These are phyloP conservation scores for Drosophila pseudoobscura DNA, from an alignment of 1,140 invertebrate genomes.

Conservation along the genomic window DNA sequence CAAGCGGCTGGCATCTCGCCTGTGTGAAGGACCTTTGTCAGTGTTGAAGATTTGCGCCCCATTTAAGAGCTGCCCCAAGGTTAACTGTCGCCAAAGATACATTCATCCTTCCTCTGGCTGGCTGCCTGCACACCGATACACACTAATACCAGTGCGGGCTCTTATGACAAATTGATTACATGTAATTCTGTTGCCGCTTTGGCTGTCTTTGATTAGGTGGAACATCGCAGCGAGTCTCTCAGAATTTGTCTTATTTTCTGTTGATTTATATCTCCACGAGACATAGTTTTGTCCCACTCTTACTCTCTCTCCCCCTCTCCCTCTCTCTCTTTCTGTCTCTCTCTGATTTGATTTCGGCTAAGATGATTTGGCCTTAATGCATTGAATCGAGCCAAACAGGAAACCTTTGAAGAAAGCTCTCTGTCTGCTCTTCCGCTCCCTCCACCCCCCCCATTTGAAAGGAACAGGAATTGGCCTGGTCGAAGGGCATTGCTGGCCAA, in stretches of 20 bases:
- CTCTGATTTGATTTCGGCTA: slow-evolving; percentile 48
- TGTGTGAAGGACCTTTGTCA: background rate
- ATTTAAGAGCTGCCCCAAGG: slow-evolving; percentile 34
- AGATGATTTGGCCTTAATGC: slow-evolving; percentile 59
- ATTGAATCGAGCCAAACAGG: slow-evolving; percentile 63
- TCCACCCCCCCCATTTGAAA: slow-evolving; percentile 12
- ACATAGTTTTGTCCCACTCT: slow-evolving; percentile 27
- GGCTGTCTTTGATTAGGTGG: slow-evolving; percentile 47
- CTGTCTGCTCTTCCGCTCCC: background rate
- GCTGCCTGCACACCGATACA: slow-evolving; percentile 2
- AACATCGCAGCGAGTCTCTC: slow-evolving; percentile 3
- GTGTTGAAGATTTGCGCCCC: slow-evolving; percentile 43
- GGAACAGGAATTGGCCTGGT: slow-evolving; percentile 39
- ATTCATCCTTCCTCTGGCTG: background rate
- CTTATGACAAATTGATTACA: slow-evolving; percentile 66
- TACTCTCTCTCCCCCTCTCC: background rate
- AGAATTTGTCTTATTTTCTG: slow-evolving; percentile 54
- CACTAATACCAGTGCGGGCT: slow-evolving; percentile 19
- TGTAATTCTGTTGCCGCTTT: slow-evolving; percentile 33
- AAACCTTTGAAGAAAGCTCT: slow-evolving; percentile 55
- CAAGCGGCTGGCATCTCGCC: background rate
- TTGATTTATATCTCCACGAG: slow-evolving; percentile 49
- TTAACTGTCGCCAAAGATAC: slow-evolving; percentile 48
- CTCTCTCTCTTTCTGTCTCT: background rate
- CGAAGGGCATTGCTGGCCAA: slow-evolving; percentile 20